These are phyloP conservation scores for Barypeithes pellucidus DNA, from an alignment of 2,888 invertebrate species.

Conservation along the genomic window DNA sequence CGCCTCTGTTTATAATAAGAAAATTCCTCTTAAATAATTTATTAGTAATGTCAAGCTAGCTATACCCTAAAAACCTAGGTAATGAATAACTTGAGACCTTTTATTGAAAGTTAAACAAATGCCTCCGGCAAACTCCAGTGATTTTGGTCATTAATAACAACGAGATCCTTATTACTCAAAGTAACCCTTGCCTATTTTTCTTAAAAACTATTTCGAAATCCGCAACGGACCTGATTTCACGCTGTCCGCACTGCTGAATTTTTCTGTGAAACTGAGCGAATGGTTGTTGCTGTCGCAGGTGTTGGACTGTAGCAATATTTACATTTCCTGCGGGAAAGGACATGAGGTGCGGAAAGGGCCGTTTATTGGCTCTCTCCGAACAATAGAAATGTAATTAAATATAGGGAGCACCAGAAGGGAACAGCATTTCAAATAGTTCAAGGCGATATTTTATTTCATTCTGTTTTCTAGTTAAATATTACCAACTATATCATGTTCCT, in stretches of 20 bases:
- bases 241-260: conserved; percentile 23
- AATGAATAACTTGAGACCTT: background rate
- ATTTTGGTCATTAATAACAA: background rate
- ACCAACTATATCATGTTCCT: no score
- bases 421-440: background rate
- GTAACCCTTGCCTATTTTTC: conserved; percentile 14
- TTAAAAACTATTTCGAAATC: conserved; percentile 37
- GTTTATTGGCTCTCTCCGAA: conserved; percentile 24
- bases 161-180: conserved; percentile 5
- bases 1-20: background rate
- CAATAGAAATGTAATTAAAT: background rate
- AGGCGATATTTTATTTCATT: background rate
- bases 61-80: background rate
- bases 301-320: conserved; percentile 39
- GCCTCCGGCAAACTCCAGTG: background rate
- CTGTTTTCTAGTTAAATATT: no score
- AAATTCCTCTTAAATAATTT: background rate
- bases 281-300: conserved; percentile 45
- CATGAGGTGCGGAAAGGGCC: conserved; percentile 22
- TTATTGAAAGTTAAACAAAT: conserved; percentile 7
- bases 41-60: background rate
- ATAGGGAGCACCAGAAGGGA: background rate
- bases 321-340: conserved; percentile 39
- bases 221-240: conserved; percentile 18
- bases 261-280: conserved; percentile 35